phyloP scores from a whole-genome alignment of 2,113 vertebrate genomes.

The Albula goreensis region DNA sequence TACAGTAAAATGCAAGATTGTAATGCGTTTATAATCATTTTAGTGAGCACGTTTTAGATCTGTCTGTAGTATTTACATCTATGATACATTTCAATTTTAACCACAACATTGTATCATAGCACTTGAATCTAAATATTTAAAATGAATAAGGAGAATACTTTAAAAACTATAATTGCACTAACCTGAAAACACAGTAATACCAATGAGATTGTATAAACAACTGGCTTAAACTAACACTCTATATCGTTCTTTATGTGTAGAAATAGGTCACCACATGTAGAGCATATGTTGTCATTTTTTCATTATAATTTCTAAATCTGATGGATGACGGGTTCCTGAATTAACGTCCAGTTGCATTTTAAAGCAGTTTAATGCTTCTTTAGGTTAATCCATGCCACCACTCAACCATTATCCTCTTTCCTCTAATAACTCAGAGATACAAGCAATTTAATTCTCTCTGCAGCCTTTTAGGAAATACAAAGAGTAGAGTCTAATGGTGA shows the following conservation, averaged over 20 bases:
- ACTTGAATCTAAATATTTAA: background rate
- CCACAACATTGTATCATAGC: background rate
- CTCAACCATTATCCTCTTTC: conserved; percentile 1
- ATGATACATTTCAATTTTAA: background rate
- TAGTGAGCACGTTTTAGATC: too few relatives aligned
- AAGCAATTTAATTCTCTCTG: conserved; percentile 5
- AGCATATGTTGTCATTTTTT: background rate
- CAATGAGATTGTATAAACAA: background rate
- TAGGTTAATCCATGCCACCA: background rate
- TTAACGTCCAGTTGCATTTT: background rate
- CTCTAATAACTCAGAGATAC: background rate
- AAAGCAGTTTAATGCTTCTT: background rate
- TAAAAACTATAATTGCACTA: background rate
- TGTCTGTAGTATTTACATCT: too few relatives aligned
- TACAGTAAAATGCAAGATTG: too few relatives aligned
- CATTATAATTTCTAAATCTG: background rate
- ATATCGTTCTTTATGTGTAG: background rate
- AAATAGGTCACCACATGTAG: background rate
- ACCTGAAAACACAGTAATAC: background rate
- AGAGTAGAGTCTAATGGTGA: background rate
- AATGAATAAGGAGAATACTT: background rate
- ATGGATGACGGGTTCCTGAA: background rate
- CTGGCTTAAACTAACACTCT: background rate
- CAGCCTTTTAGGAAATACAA: background rate
- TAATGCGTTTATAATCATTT: too few relatives aligned